phyloP scores from a whole-genome alignment of 2,888 invertebrate genomes.

The Agrotis puta region DNA sequence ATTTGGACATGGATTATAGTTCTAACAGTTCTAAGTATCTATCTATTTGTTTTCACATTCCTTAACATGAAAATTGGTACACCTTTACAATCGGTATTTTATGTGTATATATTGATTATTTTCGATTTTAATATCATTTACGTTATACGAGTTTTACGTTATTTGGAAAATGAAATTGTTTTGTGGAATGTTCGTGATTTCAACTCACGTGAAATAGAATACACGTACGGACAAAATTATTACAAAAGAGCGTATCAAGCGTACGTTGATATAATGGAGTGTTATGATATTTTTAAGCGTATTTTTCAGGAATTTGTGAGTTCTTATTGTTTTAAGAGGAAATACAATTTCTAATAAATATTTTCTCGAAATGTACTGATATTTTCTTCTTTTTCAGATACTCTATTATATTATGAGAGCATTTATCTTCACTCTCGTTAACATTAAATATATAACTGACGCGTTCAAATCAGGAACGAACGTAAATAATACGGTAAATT shows the following conservation, averaged over 20 bases:
- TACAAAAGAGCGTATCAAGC: slow-evolving; percentile 9
- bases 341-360: background rate
- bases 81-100: background rate
- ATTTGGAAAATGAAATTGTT: slow-evolving; percentile 12
- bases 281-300: slow-evolving; percentile 22
- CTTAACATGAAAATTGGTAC: background rate
- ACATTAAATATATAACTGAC: slow-evolving; percentile 21
- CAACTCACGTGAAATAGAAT: background rate
- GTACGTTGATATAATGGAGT: slow-evolving; percentile 31
- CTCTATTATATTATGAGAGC: background rate
- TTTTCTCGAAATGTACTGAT: background rate
- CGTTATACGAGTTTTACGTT: background rate
- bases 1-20: slow-evolving; percentile 36
- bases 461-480: background rate
- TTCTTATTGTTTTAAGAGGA: background rate
- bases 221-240: background rate
- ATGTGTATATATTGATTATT: background rate
- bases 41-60: background rate
- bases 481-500: background rate
- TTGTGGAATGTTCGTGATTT: slow-evolving; percentile 13
- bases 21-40: background rate
- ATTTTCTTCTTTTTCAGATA: slow-evolving; percentile 18
- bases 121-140: slow-evolving; percentile 30
- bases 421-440: slow-evolving; percentile 9
- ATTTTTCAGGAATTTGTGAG: slow-evolving; percentile 25